Evolutionary conservation across 2,113 vertebrate genomes (phyloP).

Genomic region (Atrichornis clamosus): DNA sequence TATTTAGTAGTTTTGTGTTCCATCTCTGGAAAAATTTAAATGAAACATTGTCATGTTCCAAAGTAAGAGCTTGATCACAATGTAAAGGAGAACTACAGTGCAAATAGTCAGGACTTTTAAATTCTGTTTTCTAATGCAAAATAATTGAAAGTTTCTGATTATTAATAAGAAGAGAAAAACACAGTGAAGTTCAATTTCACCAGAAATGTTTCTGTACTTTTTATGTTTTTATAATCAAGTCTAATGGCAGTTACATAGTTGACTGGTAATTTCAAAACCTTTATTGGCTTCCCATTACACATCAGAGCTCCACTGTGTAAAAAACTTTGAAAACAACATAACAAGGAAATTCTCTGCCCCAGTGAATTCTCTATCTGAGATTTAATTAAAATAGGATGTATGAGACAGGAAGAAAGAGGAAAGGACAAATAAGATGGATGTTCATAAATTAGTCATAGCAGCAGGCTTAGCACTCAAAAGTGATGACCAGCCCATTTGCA

Average conservation of each 20-base stretch:
- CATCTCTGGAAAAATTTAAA: background rate
- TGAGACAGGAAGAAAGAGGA: conserved; percentile 1
- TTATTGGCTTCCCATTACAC: background rate
- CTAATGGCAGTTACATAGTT: background rate
- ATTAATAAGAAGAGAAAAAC: background rate
- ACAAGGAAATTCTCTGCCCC: background rate
- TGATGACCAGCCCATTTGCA: background rate
- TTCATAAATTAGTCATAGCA: conserved; percentile 52
- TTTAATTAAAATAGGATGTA: conserved; percentile 38
- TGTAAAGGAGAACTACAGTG: background rate
- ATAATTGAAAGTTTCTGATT: background rate
- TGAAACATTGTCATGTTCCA: background rate
- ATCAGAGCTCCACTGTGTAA: background rate
- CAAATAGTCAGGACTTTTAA: background rate
- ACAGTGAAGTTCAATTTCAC: background rate
- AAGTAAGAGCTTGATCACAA: background rate
- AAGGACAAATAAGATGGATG: conserved; percentile 9
- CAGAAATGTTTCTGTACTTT: background rate
- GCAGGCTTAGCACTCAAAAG: background rate
- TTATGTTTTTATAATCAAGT: background rate
- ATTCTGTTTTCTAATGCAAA: background rate
- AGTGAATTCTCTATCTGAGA: background rate
- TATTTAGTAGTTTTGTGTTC: background rate
- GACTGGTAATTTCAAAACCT: background rate
- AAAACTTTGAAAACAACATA: conserved; percentile 6